Base-by-base conservation (phyloP, 2,888 invertebrate species). In the Teleogryllus oceanicus region DNA sequence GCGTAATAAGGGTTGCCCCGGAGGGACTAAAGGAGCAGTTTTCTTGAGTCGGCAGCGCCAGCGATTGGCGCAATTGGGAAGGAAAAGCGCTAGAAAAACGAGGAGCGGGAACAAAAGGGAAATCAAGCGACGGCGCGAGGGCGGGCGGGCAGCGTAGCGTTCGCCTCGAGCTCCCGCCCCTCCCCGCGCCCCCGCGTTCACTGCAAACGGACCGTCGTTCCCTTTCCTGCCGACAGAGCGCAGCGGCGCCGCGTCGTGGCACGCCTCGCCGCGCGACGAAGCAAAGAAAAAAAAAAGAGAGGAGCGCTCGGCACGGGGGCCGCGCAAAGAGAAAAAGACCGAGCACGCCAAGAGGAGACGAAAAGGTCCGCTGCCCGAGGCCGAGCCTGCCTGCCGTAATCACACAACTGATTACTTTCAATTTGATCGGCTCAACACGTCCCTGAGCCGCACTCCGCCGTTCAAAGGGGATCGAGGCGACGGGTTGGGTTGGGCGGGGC, bases 321-420 rank as follows among this genome's bases (percentile, higher is more conserved):
- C 62, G 62, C n/a, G 62, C 62, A n/a, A n/a, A 37, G 37, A 37
- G 37, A 37, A 37, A 37, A 37, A 37, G 37, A 37, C 37, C 5
- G 37, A 37, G 37, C 37, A 37, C 37, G 37, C 8, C 37, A 62
- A 62, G 62, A 62, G 37, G 37, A 62, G 16, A 62, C 62, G 62
- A 62, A 62, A 62, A 62, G 62, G 62, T 62, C 62, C n/a, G 62
- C 16, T n/a, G 62, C 16, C 62, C n/a, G 37, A 13, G 62, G 62
- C 62, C 16, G 13, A 62, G n/a, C 62, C 16, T n/a, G 62, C 13
- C 62, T n/a, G n/a, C 62, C 13, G n/a, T 62, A 62, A 62, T 62
- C 62, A 62, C 62, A 62, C 62, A 62, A 62, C 62, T 62, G 62
- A 62, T 62, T 62, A 62, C 62, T 62, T 62, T 62, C 62, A 62